Evolutionary conservation across 2,797 vertebrate genomes (phyloP).

Genomic region (Micromesistius poutassou): DNA sequence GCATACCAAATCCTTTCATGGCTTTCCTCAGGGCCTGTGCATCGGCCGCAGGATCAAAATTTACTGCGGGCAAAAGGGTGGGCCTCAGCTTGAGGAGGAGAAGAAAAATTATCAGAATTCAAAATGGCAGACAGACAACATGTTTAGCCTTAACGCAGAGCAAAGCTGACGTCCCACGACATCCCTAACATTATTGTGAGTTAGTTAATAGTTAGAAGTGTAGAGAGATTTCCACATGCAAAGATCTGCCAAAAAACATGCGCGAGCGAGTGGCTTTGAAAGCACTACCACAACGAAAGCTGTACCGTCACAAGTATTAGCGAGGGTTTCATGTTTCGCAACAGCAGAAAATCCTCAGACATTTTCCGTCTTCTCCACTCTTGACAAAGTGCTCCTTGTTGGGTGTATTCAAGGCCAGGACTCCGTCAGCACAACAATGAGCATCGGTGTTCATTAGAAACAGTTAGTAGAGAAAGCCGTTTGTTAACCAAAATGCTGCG

Average conservation of each 20-base stretch:
- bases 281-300: background rate
- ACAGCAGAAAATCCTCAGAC: slow-evolving; percentile 2
- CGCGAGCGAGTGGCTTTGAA: background rate
- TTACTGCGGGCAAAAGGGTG: slow-evolving; percentile 68
- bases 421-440: slow-evolving; percentile 28
- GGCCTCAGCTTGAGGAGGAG: slow-evolving; percentile 75
- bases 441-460: slow-evolving; percentile 15
- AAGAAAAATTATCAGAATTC: slow-evolving; percentile 18
- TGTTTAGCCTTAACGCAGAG: background rate
- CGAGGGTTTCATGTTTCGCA: background rate
- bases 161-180: background rate
- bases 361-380: slow-evolving; percentile 1
- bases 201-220: background rate
- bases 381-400: slow-evolving; percentile 16
- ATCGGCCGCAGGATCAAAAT: slow-evolving; percentile 83
- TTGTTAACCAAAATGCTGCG: slow-evolving; percentile 53
- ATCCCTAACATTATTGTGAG: background rate
- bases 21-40: slow-evolving; percentile 92
- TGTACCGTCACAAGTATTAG: background rate
- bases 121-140: slow-evolving; percentile 13
- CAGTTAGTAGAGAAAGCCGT: slow-evolving; percentile 25
- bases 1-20: slow-evolving; percentile 94
- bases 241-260: slow-evolving; percentile 22
- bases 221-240: slow-evolving; percentile 26
- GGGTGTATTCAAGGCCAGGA: slow-evolving; percentile 41